These are phyloP conservation scores for Campaea margaritaria DNA, from an alignment of 2,888 invertebrate genomes.

Conservation along the genomic window DNA sequence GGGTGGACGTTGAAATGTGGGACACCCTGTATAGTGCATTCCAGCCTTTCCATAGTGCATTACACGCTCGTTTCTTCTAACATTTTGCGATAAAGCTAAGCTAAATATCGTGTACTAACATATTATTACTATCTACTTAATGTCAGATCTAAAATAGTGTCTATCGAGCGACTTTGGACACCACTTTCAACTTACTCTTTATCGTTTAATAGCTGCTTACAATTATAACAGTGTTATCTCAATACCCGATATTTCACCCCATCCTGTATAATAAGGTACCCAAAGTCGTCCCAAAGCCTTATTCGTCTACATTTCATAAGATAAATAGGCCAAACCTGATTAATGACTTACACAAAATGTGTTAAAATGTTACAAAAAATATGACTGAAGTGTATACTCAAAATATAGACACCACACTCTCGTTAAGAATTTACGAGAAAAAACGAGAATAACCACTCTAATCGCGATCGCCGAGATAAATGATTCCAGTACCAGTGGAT, in stretches of 20 bases:
- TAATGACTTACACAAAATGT: background rate
- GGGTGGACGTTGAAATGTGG: background rate
- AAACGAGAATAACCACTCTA: no score
- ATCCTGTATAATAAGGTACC: constrained; percentile 2
- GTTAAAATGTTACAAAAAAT: background rate
- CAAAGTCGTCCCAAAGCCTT: constrained; percentile 13
- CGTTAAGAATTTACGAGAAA: no score
- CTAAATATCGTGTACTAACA: constrained; percentile 18
- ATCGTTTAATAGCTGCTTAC: no score
- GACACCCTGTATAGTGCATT: background rate
- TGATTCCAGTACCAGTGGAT: no score
- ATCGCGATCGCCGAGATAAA: no score
- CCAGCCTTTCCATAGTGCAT: background rate
- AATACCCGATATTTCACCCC: background rate
- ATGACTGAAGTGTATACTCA: background rate
- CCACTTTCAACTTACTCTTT: background rate
- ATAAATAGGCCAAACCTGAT: constrained; percentile 20
- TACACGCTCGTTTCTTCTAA: background rate
- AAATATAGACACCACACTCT: no score
- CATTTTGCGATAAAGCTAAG: constrained; percentile 23
- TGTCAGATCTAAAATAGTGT: constrained; percentile 15
- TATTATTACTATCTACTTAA: constrained; percentile 7
- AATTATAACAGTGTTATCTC: background rate
- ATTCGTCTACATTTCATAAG: constrained; percentile 26
- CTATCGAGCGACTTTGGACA: constrained; percentile 8